Evolutionary conservation across 2,888 invertebrate genomes (phyloP), one percentile per base, ranked within the genome.

Genomic region (Brachylomia viminalis): DNA sequence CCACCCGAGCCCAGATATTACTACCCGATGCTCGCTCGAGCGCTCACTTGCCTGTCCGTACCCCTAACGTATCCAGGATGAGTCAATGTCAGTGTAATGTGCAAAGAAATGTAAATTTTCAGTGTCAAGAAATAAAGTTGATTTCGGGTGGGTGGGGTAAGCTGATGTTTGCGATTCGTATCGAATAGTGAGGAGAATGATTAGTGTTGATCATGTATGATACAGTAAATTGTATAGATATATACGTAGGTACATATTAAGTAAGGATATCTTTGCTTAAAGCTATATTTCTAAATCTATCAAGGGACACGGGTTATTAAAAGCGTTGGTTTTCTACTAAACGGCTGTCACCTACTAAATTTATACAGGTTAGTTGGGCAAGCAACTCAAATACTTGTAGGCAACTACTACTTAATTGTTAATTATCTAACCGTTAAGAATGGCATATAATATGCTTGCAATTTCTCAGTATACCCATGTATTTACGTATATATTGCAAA

Each of bases 1-100:
- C 95, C 96, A 95, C 94, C 93, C 95, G 93, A 92, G 92, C 90
- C 94, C 94, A 91, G 95, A 93, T 95, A 95, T 94, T 93, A 96
- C 95, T 91, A 95, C 92, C 91, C 93, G 95, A 91, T 93, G 94
- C 92, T 95, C 95, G 94, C 93, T 94, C 90, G 95, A 92, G 92
- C 96, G 93, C 92, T 96, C 95, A 89, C 92, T 94, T 91, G 94
- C 94, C 94, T 94, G 94, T 92, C 96, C 95, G 96, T 93, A 95
- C 88, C 96, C 96, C 96, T 96, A 95, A 90, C 90, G 91, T 91
- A 90, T 91, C 77, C 77, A 78, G 90, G 87, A 81, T 86, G 86
- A 79, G 87, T 88, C 62, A 88, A 91, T 93, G 94, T 93, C 89
- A 92, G 92, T 92, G 93, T 95, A 91, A 90, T 89, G 90, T 92